Base-by-base conservation (phyloP, 2,888 invertebrate genomes). In the Nymphalis c-album region DNA sequence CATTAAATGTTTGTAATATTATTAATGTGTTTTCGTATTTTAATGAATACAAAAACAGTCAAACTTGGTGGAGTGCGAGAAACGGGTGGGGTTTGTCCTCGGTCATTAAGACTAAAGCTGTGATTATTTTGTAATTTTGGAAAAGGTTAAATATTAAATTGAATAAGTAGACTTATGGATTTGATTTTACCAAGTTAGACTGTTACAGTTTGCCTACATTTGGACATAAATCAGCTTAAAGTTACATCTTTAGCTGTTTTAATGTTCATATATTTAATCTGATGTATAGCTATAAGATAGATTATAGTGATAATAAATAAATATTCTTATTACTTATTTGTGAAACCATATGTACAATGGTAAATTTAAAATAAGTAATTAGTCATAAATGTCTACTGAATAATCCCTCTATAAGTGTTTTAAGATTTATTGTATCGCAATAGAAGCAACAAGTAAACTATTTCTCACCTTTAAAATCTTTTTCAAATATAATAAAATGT, bases 151-250 rank as follows among this genome's bases (percentile, higher is more conserved):
- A n/a, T 31, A 26, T 31, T n/a, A 57, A 18, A 8, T 18, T 57
- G n/a, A n/a, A n/a, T 57, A 26, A 18, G 35, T 57, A n/a, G n/a
- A 8, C 7, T 17, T 55, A n/a, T 1, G n/a, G 18, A 48, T 48
- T 40, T n/a, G 13, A 57, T 35, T 40, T 35, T 40, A 57, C 17
- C 40, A 57, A 40, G 57, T 57, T 57, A 18, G 57, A n/a, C 40
- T 57, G 35, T 57, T 13, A 57, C 10, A 13, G 13, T 18, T 40
- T 13, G 10, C 8, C 40, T n/a, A 35, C 8, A 7, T 35, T n/a
- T 57, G 18, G 10, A 18, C 35, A 35, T 18, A 57, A 16, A 40
- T 40, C n/a, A 18, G 8, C 13, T 35, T 57, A 35, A 3, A 35
- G 18, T 18, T 10, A 35, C 10, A 57, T 57, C 1, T 13, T 7